Conservation (phyloP, 2,888 invertebrate species). For the Netelia melanura region DNA sequence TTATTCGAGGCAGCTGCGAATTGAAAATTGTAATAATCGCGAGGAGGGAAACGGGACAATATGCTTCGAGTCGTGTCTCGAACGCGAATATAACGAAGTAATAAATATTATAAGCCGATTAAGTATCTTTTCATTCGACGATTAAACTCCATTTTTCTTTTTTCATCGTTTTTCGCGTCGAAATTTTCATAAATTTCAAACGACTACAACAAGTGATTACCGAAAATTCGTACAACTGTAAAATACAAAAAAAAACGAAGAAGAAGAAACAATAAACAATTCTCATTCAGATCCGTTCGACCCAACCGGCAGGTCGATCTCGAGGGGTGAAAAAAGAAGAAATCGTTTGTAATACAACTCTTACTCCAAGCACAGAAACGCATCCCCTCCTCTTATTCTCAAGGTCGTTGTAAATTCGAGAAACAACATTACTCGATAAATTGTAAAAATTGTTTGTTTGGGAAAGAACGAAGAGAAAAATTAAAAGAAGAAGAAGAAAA, state of each 20-base stretch:
- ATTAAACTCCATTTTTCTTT: no score
- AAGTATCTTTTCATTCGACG: background rate
- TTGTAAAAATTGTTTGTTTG: no score
- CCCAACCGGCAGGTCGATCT: constrained; percentile 65
- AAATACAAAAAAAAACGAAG: no score
- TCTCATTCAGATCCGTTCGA: constrained; percentile 16
- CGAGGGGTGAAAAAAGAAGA: constrained; percentile 10
- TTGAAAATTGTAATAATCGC: background rate
- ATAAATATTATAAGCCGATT: background rate
- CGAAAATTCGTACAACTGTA: background rate
- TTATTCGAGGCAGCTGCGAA: background rate
- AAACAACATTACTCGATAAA: background rate
- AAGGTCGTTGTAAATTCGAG: constrained; percentile 5
- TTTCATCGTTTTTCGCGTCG: no score
- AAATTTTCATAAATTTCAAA: no score
- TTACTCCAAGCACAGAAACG: background rate
- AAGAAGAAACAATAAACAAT: background rate
- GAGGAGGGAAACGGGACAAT: no score
- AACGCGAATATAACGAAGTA: background rate
- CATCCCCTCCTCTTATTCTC: background rate
- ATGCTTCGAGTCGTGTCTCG: no score
- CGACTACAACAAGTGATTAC: background rate
- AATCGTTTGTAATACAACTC: background rate
- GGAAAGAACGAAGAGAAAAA: no score
- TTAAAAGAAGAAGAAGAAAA: no score